A percentile compares a stretch with the other conserved stretches of the same genome.
Evolutionary conservation across 2,113 vertebrate species (phyloP).

Genomic region (Pseudopipra pipra): DNA sequence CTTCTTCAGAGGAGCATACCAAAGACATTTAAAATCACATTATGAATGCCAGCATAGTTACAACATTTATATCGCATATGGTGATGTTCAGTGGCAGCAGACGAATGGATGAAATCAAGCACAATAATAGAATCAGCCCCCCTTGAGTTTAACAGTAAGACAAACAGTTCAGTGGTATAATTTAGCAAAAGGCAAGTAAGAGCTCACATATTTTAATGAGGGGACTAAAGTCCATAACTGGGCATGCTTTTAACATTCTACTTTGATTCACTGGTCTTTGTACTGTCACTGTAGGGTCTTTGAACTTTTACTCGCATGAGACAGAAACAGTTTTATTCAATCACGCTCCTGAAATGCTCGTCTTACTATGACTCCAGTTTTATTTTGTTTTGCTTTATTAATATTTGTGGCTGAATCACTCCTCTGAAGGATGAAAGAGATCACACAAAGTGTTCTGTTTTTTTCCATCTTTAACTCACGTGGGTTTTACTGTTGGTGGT

Average conservation of each 20-base stretch:
- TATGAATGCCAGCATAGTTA: slow-evolving; percentile 27
- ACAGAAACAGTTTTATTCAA: not conserved
- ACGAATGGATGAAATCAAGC: slow-evolving; percentile 38
- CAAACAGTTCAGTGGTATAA: not conserved
- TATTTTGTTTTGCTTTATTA: not conserved
- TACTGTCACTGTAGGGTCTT: not conserved
- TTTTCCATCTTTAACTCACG: not conserved
- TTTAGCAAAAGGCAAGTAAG: not conserved
- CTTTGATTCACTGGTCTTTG: not conserved
- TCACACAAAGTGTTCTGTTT: not conserved
- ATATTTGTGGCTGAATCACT: not conserved
- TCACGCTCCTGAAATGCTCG: not conserved
- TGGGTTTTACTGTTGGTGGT: not conserved
- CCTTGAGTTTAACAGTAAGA: slow-evolving; percentile 3
- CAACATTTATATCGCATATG: not conserved
- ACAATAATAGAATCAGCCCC: not conserved
- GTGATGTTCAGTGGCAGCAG: slow-evolving; percentile 30
- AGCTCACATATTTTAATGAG: not conserved
- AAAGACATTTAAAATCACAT: slow-evolving; percentile 45
- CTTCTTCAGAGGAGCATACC: slow-evolving; percentile 1
- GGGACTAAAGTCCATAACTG: not conserved
- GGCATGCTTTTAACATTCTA: not conserved
- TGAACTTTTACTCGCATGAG: not conserved
- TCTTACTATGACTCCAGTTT: not conserved
- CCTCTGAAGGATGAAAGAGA: not conserved